Conservation (phyloP, 2,797 vertebrate species). For the Otolemur crassicaudatus region DNA sequence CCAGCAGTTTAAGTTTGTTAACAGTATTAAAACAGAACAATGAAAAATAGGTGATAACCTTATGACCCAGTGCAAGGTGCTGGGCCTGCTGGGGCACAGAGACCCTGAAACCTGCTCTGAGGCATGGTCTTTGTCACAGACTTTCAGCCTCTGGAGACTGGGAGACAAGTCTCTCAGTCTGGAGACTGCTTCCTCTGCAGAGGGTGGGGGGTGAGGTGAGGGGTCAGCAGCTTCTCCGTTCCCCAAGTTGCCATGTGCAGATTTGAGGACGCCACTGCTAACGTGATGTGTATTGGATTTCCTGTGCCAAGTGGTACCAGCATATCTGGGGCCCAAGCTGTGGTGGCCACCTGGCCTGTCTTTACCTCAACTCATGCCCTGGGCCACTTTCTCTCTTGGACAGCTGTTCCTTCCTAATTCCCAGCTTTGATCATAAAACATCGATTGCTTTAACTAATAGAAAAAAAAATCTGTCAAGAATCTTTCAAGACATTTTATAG, state of each 20-base stretch:
- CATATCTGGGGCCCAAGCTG: background rate
- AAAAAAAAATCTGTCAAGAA: constrained; percentile 6
- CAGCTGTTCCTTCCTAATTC: background rate
- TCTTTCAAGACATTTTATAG: constrained; percentile 37
- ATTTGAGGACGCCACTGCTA: background rate
- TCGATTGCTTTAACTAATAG: background rate
- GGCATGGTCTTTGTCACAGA: fast-evolving
- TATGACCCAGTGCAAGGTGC: fast-evolving
- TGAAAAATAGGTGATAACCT: background rate
- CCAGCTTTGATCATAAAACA: background rate
- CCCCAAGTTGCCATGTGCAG: fast-evolving
- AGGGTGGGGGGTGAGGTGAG: fast-evolving
- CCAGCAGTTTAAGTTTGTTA: background rate
- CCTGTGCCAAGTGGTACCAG: background rate
- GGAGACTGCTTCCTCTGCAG: background rate
- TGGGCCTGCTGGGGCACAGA: background rate
- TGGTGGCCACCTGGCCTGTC: background rate
- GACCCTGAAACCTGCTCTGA: fast-evolving
- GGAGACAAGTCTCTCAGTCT: background rate
- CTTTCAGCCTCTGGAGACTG: no score
- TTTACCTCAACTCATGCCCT: background rate
- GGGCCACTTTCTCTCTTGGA: background rate
- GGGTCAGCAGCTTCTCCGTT: fast-evolving
- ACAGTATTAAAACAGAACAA: background rate
- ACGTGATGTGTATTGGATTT: fast-evolving